phyloP scores from a whole-genome alignment of 2,797 vertebrate species.

The Oryzias dopingdopingensis region DNA sequence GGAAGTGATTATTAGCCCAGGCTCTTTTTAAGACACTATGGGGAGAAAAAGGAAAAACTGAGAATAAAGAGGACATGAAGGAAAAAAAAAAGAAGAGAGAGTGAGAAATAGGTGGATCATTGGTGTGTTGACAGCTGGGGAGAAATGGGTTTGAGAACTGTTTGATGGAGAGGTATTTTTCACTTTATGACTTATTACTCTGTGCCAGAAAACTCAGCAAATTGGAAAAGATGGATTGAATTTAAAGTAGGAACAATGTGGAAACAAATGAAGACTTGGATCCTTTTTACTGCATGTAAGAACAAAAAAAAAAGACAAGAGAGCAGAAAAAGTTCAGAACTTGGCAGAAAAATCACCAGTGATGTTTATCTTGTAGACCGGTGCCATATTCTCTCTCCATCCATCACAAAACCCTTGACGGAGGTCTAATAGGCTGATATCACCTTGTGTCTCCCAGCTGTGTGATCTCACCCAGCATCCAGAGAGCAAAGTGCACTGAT shows the following conservation, averaged over 20 bases:
- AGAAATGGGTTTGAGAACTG: slow-evolving; percentile 34
- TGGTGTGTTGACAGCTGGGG: slow-evolving; percentile 36
- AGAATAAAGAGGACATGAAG: slow-evolving; percentile 8
- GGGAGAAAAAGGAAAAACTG: slow-evolving; percentile 39
- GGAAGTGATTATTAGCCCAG: slow-evolving; percentile 73
- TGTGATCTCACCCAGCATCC: slow-evolving; percentile 51
- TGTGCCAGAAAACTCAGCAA: slow-evolving; percentile 29
- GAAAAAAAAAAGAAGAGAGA: slow-evolving; percentile 13
- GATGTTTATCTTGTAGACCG: slow-evolving; percentile 45
- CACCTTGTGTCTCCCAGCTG: slow-evolving; percentile 35
- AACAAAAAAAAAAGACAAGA: slow-evolving; percentile 10
- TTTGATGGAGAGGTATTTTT: slow-evolving; percentile 16
- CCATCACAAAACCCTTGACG: slow-evolving; percentile 32
- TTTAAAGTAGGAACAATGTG: slow-evolving; percentile 16
- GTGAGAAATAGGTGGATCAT: slow-evolving; percentile 39
- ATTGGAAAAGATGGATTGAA: slow-evolving; percentile 26
- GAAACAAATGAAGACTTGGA: slow-evolving; percentile 30
- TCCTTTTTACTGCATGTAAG: slow-evolving; percentile 23
- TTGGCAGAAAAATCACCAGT: slow-evolving; percentile 43
- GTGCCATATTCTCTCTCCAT: slow-evolving; percentile 31
- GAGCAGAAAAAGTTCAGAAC: slow-evolving; percentile 28
- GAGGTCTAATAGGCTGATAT: slow-evolving; percentile 55
- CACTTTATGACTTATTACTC: slow-evolving; percentile 23
- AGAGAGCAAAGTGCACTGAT: slow-evolving; percentile 29
- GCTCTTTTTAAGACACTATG: slow-evolving; percentile 59